phyloP scores from a whole-genome alignment of 2,888 invertebrate species.

The Agrotis segetum region DNA sequence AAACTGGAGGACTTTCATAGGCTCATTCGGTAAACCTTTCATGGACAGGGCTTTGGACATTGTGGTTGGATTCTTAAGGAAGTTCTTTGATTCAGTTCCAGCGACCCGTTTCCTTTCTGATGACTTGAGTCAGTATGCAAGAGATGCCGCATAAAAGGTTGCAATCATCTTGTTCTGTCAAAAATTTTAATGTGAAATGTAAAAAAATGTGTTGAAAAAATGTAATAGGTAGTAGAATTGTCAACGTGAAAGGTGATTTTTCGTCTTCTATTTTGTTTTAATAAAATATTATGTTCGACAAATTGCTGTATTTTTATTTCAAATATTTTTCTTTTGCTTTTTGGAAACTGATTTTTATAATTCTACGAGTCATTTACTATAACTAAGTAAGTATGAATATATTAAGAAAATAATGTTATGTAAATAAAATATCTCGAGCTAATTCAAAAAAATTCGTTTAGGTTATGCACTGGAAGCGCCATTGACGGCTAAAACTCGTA shows the following conservation, averaged over 20 bases:
- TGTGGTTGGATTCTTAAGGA: slow-evolving; percentile 42
- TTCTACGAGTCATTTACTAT: too few relatives aligned
- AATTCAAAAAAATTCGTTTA: too few relatives aligned
- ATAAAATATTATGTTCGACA: slow-evolving; percentile 22
- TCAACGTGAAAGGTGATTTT: not conserved
- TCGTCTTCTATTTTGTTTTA: not conserved
- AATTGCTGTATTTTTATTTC: not conserved
- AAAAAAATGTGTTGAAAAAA: too few relatives aligned
- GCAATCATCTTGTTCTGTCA: not conserved
- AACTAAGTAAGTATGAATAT: too few relatives aligned
- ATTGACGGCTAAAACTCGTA: too few relatives aligned
- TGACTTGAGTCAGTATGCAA: slow-evolving; percentile 60
- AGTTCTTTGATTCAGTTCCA: slow-evolving; percentile 56
- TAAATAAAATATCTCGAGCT: not conserved
- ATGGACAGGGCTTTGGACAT: slow-evolving; percentile 65
- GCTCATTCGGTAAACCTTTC: slow-evolving; percentile 64
- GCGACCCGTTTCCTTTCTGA: slow-evolving; percentile 55
- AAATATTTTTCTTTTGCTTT: not conserved
- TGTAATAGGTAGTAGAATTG: not conserved
- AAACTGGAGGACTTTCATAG: slow-evolving; percentile 68
- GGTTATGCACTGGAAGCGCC: too few relatives aligned
- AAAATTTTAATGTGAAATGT: not conserved
- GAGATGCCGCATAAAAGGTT: not conserved
- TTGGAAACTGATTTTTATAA: not conserved
- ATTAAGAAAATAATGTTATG: too few relatives aligned